These are phyloP conservation scores for Orchesella flavescens DNA, from an alignment of 2,888 invertebrate species.

Conservation along the genomic window DNA sequence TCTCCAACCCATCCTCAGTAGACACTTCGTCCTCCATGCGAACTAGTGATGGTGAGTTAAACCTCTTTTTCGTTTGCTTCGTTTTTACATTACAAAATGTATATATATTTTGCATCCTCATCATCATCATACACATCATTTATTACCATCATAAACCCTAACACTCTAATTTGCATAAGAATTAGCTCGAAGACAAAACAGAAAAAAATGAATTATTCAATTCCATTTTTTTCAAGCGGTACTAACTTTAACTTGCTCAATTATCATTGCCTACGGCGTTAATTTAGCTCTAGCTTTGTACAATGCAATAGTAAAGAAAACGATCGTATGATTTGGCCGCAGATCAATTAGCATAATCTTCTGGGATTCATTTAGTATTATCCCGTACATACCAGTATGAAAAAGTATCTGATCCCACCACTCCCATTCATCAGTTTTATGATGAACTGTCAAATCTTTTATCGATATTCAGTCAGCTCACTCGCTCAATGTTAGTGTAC, in stretches of 20 bases:
- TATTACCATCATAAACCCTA: neutral
- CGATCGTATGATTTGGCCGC: neutral
- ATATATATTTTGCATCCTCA: slow-evolving; percentile 17
- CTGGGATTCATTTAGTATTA: neutral
- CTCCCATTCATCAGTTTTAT: too few species aligned
- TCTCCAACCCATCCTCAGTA: slow-evolving; percentile 60
- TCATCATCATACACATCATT: slow-evolving; percentile 19
- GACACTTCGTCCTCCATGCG: slow-evolving; percentile 54
- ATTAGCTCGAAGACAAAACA: neutral
- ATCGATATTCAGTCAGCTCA: too few species aligned
- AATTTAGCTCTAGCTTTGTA: neutral
- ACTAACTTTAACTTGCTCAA: neutral
- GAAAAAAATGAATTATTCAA: neutral
- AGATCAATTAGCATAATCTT: neutral
- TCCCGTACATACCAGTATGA: too few species aligned
- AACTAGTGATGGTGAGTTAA: slow-evolving; percentile 60
- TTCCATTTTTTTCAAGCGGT: neutral
- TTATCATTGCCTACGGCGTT: neutral
- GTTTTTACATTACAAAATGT: neutral
- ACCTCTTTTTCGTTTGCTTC: neutral
- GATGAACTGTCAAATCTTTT: too few species aligned
- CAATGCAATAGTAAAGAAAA: neutral
- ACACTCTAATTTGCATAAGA: slow-evolving; percentile 25
- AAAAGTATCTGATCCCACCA: too few species aligned
- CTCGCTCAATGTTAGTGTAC: too few species aligned